Evolutionary conservation across 2,113 vertebrate species (phyloP), one percentile per base, ranked within the genome.

Genomic region (Phoxinus phoxinus): DNA sequence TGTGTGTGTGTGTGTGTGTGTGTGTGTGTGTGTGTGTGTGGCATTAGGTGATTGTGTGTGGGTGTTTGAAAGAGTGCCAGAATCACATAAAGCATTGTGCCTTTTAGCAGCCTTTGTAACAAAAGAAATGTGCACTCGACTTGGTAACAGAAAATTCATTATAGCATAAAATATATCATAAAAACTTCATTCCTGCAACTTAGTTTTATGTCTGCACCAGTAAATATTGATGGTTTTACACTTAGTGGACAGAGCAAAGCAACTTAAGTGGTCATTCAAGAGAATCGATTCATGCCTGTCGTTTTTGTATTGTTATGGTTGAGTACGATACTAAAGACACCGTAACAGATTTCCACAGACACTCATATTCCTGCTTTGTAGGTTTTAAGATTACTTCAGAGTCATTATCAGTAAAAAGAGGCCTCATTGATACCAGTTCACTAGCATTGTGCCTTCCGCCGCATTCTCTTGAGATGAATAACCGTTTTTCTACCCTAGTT

Each of bases 51-150:
- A 74, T 74, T 44, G 35, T 46, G 25, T 58, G 56, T 84, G 11
- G 51, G 69, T 37, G 51, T 56, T 53, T 56, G 15, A 83, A 83
- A 41, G 19, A 61, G 15, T 30, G 17, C 37, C 44, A 53, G 32
- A 72, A 35, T 53, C n/a, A 21, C 13, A 84, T 27, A 30, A 75
- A 23, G 10, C 13, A 75, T 32, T 59, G 19, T 63, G 30, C 30
- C 58, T 75, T 75, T 84, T 73, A 61, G 51, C 56, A 27, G 23
- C 19, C 6, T 69, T 78, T 79, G n/a, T 58, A 80, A 63, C 32
- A 6, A 63, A 15, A 25, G 6, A 27, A 19, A 53, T 15, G 0
- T 21, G 48, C n/a, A 8, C 23, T 74, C 41, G 0, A 7, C 23
- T 9, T 48, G 17, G 13, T 46, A 9, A 48, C 41, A 46, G 11